Evolutionary conservation across 2,797 vertebrate species (phyloP), one percentile per base, ranked within the genome.

Genomic region (Cichlasoma orientale): DNA sequence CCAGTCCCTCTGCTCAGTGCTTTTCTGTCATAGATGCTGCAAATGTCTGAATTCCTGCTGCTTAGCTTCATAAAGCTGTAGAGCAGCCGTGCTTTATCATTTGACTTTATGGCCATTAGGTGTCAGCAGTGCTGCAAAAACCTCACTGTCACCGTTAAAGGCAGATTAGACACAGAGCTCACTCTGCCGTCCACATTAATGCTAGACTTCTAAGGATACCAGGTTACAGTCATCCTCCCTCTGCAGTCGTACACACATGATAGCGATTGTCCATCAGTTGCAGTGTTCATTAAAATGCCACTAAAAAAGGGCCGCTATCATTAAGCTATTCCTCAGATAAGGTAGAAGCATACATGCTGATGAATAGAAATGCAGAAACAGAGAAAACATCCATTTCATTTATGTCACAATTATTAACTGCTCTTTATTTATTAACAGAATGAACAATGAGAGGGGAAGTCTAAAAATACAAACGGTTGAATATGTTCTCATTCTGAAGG

Each of bases 51-150:
- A 38, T 16, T 61, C 13, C 0, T 61, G n/a, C 58, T 23, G 4
- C 58, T 41, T 16, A 3, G 59, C 21, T 25, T 16, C 14, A 18
- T 63, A 41, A 41, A 63, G 14, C 10, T 9, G 2, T 18, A 44
- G 4, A 44, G 36, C 59, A 1, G 36, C 0, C 8, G 5, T 2
- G 38, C 47, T 66, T 66, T 27, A 47, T 27, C 10, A 27, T 36
- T 56, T 19, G 3, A 38, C 38, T 13, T 44, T 2, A n/a, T 57
- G 47, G n/a, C 89, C 92, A 91, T 84, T 61, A 86, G 93, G 55
- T 86, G 91, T 87, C 94, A 92, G 86, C 80, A 75, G 74, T 74
- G 77, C 79, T 61, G 33, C 74, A 31, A n/a, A 44, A 44, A 3
- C 16, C 7, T 19, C 21, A 38, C 59, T 2, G 38, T 18, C 14